Evolutionary conservation across 2,797 vertebrate genomes (phyloP).

Genomic region (Masticophis lateralis): DNA sequence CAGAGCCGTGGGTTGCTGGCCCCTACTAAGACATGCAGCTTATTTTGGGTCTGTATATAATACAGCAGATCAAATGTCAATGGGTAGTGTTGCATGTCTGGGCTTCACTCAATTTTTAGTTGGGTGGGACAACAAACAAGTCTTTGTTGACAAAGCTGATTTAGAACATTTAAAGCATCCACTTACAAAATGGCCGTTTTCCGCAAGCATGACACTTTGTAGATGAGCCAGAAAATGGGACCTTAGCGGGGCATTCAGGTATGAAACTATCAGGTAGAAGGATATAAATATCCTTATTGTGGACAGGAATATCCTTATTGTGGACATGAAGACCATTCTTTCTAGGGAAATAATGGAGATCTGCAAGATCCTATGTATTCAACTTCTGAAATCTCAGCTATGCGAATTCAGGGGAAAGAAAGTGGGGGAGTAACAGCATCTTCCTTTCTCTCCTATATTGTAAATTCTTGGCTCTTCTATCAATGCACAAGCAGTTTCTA

Average conservation of each 20-base stretch:
- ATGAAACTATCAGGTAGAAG: not conserved
- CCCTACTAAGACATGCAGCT: not conserved
- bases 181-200: not conserved
- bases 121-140: not conserved
- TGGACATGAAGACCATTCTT: not conserved
- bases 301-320: not conserved
- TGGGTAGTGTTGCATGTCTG: not conserved
- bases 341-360: not conserved
- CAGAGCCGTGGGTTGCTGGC: too few species aligned
- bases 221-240: not conserved
- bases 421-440: not conserved
- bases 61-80: not conserved
- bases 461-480: not conserved
- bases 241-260: not conserved
- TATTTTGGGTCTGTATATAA: not conserved
- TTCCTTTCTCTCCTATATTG: not conserved
- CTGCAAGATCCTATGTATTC: not conserved
- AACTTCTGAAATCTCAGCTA: not conserved
- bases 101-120: not conserved
- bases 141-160: not conserved
- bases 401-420: accelerated
- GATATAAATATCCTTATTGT: not conserved
- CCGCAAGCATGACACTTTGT: not conserved
- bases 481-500: not conserved
- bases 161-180: not conserved